Evolutionary conservation across 2,113 vertebrate species (phyloP), one percentile per base, ranked within the genome.

Genomic region (Lutjanus erythropterus): DNA sequence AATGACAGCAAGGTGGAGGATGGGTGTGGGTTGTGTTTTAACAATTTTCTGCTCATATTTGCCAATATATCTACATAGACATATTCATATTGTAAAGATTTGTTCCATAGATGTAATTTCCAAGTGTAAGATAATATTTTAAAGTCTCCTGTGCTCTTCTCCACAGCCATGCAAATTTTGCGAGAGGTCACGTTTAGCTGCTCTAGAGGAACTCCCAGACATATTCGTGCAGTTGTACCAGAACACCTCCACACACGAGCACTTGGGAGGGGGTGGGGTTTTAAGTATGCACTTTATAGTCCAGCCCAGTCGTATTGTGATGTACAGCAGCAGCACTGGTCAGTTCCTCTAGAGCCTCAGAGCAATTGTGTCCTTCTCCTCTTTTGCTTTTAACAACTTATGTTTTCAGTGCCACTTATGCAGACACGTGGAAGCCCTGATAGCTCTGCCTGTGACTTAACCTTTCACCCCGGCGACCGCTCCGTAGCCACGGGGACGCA

Each of bases 101-200:
- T 95, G 94, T 96, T 96, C 92, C 95, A 93, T 93, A 94, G 90
- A 86, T 96, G 95, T 95, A 94, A 95, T 95, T 96, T 96, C 87
- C 95, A 94, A n/a, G 81, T 97, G 96, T 97, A 97, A 96, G 95
- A 96, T 97, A 95, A 95, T 97, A 96, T 96, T 96, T 97, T 92
- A 96, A 96, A 95, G 89, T 89, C 88, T 91, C 88, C 88, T 91
- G 88, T 87, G 77, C 84, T 86, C 81, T 73, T 89, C 86, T 84
- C 80, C 89, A 85, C 91, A 88, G 85, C 90, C 83, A 82, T 86
- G 86, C 83, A 81, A 83, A 76, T 1, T n/a, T n/a, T 16, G 79
- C 47, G 25, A 83, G 83, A 83, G 91, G 89, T 87, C 69, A 80
- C 88, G 65, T 85, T n/a, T 58, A 87, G 88, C 83, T 49, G 71